Base-by-base conservation (phyloP, 2,888 invertebrate species). In the Xanthorhoe designata region DNA sequence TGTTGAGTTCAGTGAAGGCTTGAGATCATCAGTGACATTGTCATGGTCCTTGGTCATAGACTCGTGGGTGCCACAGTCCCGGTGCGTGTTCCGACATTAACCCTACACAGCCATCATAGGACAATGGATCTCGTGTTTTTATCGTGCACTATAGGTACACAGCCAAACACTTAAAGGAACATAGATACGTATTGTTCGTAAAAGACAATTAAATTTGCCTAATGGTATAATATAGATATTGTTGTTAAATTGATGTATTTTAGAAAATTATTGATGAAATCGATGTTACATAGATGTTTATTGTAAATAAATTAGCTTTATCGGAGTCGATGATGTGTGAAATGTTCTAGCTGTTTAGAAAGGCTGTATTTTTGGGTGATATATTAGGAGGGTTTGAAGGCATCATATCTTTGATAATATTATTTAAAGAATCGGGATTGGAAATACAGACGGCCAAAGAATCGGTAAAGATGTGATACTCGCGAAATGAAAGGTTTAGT, bases 271-370 rank as follows among this genome's bases (percentile, higher is more conserved):
- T 92, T 92, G 88, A 92, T 90, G 85, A 89, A 91, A 92, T 93
- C 88, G 93, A 92, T 92, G 93, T 93, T 93, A 91, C 78, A 92
- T 92, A 92, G 92, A 92, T 93, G 92, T 93, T 92, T 92, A 92
- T 84, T 92, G 92, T 93, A 92, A 86, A 90, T 91, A 74, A 90
- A 55, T 86, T 89, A 88, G 83, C 78, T 84, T 80, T 87, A 87
- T 78, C 71, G 76, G 84, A 82, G 83, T 83, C 83, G 86, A 85
- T 81, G 77, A 80, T 78, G 83, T 86, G 84, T 85, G 88, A 84
- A 77, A 86, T 86, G 87, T 88, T 88, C 74, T 87, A 86, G 90
- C 85, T 83, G 86, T 90, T 89, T 90, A 88, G 90, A 91, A 91
- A 90, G 91, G 91, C 91, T 92, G 92, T 92, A 93, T 92, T 92